phyloP scores from a whole-genome alignment of 2,888 invertebrate species.

The Coenonympha glycerion region DNA sequence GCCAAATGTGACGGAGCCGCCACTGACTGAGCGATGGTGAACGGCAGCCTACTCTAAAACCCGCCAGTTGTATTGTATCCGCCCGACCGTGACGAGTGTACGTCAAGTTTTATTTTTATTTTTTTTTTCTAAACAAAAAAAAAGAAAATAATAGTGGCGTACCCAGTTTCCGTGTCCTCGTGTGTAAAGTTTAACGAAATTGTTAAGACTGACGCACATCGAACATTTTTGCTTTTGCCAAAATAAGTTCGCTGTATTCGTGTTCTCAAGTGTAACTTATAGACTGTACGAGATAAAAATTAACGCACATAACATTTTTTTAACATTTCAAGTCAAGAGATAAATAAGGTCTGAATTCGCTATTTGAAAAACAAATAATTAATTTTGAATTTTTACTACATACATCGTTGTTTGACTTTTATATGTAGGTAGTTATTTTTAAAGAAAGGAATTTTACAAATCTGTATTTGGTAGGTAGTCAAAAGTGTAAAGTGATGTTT shows the following conservation, averaged over 20 bases:
- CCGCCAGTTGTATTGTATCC: constrained; percentile 8
- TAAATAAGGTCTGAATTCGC: too few species aligned
- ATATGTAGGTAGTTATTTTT: too few species aligned
- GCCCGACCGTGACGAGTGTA: constrained; percentile 17
- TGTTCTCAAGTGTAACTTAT: constrained; percentile 2
- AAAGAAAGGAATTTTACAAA: too few species aligned
- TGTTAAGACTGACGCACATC: neutral
- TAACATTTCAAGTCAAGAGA: neutral
- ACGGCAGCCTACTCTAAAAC: constrained; percentile 17
- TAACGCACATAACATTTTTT: neutral
- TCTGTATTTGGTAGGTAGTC: constrained; percentile 12
- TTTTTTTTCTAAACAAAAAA: neutral
- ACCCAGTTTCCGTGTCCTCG: constrained; percentile 1
- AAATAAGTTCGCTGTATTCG: neutral
- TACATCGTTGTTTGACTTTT: too few species aligned
- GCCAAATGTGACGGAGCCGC: constrained; percentile 16
- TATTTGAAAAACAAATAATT: too few species aligned
- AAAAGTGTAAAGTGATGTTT: constrained; percentile 26
- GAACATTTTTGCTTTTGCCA: too few species aligned
- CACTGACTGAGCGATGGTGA: constrained; percentile 5
- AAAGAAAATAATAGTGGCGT: constrained; percentile 11
- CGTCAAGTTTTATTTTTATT: constrained; percentile 17
- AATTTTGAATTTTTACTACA: too few species aligned
- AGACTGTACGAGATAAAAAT: neutral
- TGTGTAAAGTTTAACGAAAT: neutral